Conservation (phyloP, 2,797 vertebrate species). For the Helostoma temminkii region DNA sequence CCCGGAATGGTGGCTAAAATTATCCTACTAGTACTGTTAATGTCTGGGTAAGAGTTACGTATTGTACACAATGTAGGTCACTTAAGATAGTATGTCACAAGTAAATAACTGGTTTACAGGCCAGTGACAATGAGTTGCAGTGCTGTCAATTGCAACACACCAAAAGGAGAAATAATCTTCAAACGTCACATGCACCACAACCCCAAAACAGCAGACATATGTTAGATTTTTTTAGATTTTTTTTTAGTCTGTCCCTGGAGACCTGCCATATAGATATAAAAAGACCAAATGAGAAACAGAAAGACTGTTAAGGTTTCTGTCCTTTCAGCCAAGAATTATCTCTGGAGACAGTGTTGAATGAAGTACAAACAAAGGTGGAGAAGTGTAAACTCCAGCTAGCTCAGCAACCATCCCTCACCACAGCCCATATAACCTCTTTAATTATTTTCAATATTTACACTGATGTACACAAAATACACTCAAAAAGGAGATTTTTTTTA, state of each 20-base stretch:
- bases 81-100: slow-evolving; percentile 84
- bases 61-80: slow-evolving; percentile 86
- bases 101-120: slow-evolving; percentile 83
- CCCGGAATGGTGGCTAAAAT: slow-evolving; percentile 80
- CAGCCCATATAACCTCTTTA: slow-evolving; percentile 81
- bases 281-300: slow-evolving; percentile 74
- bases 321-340: slow-evolving; percentile 65
- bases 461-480: slow-evolving; percentile 91
- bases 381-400: slow-evolving; percentile 67
- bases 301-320: slow-evolving; percentile 60
- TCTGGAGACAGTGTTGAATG: slow-evolving; percentile 74
- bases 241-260: slow-evolving; percentile 63
- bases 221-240: slow-evolving; percentile 57
- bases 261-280: slow-evolving; percentile 75
- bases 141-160: slow-evolving; percentile 72
- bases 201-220: slow-evolving; percentile 82
- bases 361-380: slow-evolving; percentile 78
- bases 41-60: slow-evolving; percentile 83
- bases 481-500: slow-evolving; percentile 83
- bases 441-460: slow-evolving; percentile 89
- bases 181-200: slow-evolving; percentile 87
- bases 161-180: slow-evolving; percentile 77
- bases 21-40: slow-evolving; percentile 79
- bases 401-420: slow-evolving; percentile 69
- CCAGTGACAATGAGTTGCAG: slow-evolving; percentile 77